Evolutionary conservation across 2,113 vertebrate genomes (phyloP).

Genomic region (Calcarius ornatus): DNA sequence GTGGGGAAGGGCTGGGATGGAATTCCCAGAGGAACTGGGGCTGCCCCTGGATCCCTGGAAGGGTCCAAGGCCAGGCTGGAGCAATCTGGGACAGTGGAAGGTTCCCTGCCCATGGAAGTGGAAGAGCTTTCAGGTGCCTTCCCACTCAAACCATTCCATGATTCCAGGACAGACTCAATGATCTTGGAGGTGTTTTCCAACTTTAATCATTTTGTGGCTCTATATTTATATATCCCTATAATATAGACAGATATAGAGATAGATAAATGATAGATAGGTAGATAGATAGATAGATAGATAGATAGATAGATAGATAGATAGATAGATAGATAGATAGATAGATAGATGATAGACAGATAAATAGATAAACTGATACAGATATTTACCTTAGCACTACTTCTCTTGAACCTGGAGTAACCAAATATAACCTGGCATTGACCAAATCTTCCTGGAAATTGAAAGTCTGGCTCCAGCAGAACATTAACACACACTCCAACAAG

Average conservation of each 20-base stretch:
- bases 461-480: not conserved
- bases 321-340: not conserved
- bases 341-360: not conserved
- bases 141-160: not conserved
- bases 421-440: not conserved
- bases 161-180: not conserved
- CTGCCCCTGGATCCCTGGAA: not conserved
- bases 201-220: not conserved
- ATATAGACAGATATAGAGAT: not conserved
- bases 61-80: rapidly evolving
- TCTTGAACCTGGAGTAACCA: not conserved
- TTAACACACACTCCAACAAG: not conserved
- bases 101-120: not conserved
- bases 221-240: not conserved
- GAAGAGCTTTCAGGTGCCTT: not conserved
- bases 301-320: not conserved
- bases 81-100: rapidly evolving
- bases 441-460: not conserved
- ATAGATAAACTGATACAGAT: not conserved
- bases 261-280: not conserved
- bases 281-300: not conserved
- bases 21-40: not conserved
- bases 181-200: not conserved
- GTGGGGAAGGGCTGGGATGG: not conserved
- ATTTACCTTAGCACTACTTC: not conserved